Evolutionary conservation across 1,140 invertebrate species (phyloP), one percentile per base, ranked within the genome.

Genomic region (Odontomachus brunneus): DNA sequence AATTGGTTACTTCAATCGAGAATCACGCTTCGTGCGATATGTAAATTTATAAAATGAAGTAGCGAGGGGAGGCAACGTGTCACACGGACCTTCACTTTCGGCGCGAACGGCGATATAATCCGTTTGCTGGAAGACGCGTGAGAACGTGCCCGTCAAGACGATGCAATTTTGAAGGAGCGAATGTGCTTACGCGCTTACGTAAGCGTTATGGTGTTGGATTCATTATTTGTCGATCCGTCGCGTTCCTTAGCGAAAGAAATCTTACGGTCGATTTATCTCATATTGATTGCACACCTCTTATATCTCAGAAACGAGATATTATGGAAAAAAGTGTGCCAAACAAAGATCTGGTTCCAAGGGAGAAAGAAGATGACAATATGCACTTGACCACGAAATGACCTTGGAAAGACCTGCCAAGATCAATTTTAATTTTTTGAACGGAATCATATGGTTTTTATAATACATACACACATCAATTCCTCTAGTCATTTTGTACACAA

Each of bases 21-120:
- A 29, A 75, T 75, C 59, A 75, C 57, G 62, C 66, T 53, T 66
- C 53, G 49, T 44, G 75, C 75, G 75, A 80, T 80, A 80, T 80
- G 75, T 80, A 69, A 14, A 38, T 69, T 69, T 5, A 5, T 71
- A 29, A 69, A 80, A 80, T 59, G 57, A 80, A 80, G 17, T 78
- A 29, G 14, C 33, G 60, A 0, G 9, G 38, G 9, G 7, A 17
- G 63, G 62, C 63, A 57, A 29, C 62, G 60, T 4, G 60, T 11
- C 55, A 55, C 15, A 3, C n/a, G 5, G 12, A 17, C 69, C 57
- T 69, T 29, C 12, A 11, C 24, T 48, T 69, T 38, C 14, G 24
- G n/a, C 38, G 67, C 22, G 67, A 78, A 57, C 75, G 44, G 63
- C 65, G 53, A 80, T n/a, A 48, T 51, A 22, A 78, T 57, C 49